Percentiles rank a stretch among this genome's conserved stretches.
These are phyloP conservation scores for Barnardius zonarius DNA, from an alignment of 2,113 vertebrate genomes.

Conservation along the genomic window DNA sequence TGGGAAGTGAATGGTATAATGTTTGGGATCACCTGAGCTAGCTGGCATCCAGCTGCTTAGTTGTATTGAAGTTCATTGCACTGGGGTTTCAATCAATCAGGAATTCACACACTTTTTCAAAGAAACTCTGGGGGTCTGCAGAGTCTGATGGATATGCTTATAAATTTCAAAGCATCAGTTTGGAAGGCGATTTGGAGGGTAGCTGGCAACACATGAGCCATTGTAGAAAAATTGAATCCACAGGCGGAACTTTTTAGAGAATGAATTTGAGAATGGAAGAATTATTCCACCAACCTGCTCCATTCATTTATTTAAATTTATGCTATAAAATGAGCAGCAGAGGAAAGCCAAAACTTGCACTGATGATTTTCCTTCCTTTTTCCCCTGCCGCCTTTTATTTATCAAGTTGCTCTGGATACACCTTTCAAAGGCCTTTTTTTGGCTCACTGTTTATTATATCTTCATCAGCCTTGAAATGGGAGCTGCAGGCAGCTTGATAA, in stretches of 20 bases:
- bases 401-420: not conserved
- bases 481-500: constrained; percentile 43
- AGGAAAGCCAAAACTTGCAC: not conserved
- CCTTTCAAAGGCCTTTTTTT: not conserved
- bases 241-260: not conserved
- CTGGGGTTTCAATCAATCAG: not conserved
- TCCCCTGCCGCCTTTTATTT: not conserved
- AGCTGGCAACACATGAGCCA: not conserved
- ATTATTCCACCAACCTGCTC: not conserved
- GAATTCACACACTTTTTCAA: not conserved
- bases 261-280: not conserved
- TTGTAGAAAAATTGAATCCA: not conserved
- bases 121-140: not conserved
- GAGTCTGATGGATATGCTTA: not conserved
- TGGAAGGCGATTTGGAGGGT: not conserved
- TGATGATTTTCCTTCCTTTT: not conserved
- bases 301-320: constrained; percentile 29
- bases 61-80: not conserved
- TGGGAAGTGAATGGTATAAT: not conserved
- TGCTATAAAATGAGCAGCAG: not conserved
- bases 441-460: not conserved
- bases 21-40: not conserved
- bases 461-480: constrained; percentile 35
- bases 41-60: not conserved
- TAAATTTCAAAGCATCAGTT: not conserved